Evolutionary conservation across 2,797 vertebrate species (phyloP).

Genomic region (Lutjanus campechanus): DNA sequence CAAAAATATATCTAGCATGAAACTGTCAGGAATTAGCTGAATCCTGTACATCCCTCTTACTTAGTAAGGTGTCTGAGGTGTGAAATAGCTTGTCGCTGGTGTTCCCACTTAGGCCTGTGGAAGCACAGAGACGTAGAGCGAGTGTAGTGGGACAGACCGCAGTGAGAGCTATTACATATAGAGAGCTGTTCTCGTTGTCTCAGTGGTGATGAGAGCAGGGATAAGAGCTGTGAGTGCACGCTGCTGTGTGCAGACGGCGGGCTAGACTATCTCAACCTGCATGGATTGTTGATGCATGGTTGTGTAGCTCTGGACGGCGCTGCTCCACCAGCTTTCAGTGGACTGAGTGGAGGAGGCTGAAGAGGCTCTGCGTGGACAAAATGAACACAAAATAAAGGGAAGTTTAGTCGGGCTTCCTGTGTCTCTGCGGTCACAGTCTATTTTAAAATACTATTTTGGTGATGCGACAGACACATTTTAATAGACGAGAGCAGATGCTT

Average conservation of each 20-base stretch:
- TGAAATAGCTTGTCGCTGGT: conserved; percentile 59
- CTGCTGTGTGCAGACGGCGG: conserved; percentile 67
- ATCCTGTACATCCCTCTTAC: conserved; percentile 67
- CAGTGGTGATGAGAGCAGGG: conserved; percentile 56
- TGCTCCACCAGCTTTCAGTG: conserved; percentile 52
- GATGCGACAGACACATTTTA: conserved; percentile 54
- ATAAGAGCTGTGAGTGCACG: conserved; percentile 61
- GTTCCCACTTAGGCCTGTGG: conserved; percentile 57
- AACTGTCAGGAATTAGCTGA: conserved; percentile 63
- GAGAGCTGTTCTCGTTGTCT: conserved; percentile 63
- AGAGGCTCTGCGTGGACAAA: conserved; percentile 44
- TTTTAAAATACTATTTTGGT: conserved; percentile 64
- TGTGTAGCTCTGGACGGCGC: conserved; percentile 58
- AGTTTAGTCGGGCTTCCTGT: conserved; percentile 48
- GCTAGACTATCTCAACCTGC: conserved; percentile 63
- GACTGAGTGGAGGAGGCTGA: conserved; percentile 43
- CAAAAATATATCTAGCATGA: conserved; percentile 79
- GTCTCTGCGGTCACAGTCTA: conserved; percentile 55
- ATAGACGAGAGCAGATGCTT: conserved; percentile 40
- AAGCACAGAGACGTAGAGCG: conserved; percentile 42
- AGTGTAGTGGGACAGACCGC: conserved; percentile 49
- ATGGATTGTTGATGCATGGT: conserved; percentile 59
- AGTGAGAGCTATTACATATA: conserved; percentile 58
- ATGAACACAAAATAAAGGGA: conserved; percentile 31
- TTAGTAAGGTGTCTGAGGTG: conserved; percentile 61